These are phyloP conservation scores for Troides oblongomaculatus DNA, from an alignment of 2,888 invertebrate species.

Conservation along the genomic window DNA sequence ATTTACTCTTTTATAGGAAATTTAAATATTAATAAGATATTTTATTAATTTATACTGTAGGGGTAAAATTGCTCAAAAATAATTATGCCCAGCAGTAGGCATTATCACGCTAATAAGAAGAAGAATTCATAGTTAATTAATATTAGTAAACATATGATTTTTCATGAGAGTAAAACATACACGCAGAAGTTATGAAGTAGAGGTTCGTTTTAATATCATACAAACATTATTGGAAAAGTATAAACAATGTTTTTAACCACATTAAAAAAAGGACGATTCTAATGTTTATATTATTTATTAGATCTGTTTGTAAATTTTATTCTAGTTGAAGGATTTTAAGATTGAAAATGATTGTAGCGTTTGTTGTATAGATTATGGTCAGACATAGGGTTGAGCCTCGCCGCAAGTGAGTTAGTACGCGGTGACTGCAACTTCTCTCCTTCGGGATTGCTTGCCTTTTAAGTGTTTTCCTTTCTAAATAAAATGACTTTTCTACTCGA, in stretches of 20 bases:
- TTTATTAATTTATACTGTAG: no score
- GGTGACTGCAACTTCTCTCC: conserved; percentile 29
- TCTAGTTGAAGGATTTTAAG: not conserved
- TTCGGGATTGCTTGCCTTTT: conserved; percentile 27
- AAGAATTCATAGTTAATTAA: no score
- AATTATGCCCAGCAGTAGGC: no score
- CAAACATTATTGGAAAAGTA: not conserved
- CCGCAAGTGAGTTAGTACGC: conserved; percentile 31
- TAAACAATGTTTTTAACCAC: not conserved
- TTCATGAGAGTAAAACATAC: no score
- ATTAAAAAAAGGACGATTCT: not conserved
- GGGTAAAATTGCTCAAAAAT: no score
- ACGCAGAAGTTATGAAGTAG: no score
- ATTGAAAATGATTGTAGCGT: not conserved
- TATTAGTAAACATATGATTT: no score
- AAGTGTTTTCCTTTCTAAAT: conserved; percentile 19
- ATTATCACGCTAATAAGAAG: no score
- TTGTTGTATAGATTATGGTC: not conserved
- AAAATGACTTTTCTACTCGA: not conserved
- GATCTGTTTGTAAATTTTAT: not conserved
- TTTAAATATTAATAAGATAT: no score
- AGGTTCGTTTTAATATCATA: no score
- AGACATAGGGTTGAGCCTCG: conserved; percentile 17
- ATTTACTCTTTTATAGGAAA: no score
- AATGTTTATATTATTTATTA: not conserved